phyloP scores from a whole-genome alignment of 2,888 invertebrate genomes.

The Parnassius smintheus region DNA sequence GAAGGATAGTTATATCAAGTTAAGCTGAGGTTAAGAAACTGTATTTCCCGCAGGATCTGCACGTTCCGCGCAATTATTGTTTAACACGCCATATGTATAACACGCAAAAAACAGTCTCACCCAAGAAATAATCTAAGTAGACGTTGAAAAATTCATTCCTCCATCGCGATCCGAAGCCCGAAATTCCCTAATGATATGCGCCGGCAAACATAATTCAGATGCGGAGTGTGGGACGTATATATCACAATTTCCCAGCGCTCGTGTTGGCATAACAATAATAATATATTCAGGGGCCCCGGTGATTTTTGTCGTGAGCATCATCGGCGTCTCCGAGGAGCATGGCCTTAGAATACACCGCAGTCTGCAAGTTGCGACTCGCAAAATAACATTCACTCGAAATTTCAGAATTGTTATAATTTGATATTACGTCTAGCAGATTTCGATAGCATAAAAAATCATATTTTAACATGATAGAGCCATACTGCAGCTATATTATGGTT shows the following conservation, averaged over 20 bases:
- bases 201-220: constrained; percentile 54
- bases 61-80: constrained; percentile 16
- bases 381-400: background rate
- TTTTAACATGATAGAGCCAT: no score
- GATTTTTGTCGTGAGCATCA: constrained; percentile 47
- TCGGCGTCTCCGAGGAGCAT: constrained; percentile 49
- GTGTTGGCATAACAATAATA: constrained; percentile 77
- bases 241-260: constrained; percentile 71
- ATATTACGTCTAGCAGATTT: no score
- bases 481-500: no score
- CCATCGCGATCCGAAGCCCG: constrained; percentile 41
- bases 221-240: constrained; percentile 59
- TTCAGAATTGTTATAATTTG: no score
- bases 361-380: background rate
- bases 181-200: constrained; percentile 60
- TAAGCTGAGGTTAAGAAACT: background rate
- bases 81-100: constrained; percentile 28
- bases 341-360: constrained; percentile 13
- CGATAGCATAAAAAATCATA: no score
- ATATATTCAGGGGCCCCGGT: constrained; percentile 75
- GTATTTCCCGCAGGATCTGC: constrained; percentile 15
- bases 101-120: constrained; percentile 33
- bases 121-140: constrained; percentile 36
- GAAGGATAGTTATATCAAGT: background rate
- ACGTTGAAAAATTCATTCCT: constrained; percentile 60